Base-by-base conservation (phyloP, 2,888 invertebrate species). In the Hyposoter didymator region DNA sequence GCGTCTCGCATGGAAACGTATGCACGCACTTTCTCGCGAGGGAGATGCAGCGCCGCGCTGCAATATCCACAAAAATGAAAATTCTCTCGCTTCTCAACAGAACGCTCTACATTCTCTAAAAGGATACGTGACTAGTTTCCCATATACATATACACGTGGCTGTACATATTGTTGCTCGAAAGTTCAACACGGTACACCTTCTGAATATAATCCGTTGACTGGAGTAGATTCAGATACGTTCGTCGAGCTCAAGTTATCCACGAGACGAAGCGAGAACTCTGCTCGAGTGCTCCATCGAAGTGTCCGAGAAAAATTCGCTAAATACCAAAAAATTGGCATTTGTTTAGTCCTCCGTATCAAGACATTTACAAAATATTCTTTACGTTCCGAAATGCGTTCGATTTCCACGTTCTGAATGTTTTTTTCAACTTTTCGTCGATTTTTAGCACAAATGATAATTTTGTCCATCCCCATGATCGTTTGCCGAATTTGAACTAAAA, bases 51-150 rank as follows among this genome's bases (percentile, higher is more conserved):
- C 39, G 74, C 70, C 74, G 70, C 82, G 78, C 66, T 28, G 32
- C 32, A 19, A 45, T 64, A 19, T 72, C 28, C 66, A 70, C 69
- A 45, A 66, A 55, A 67, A 72, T 45, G 28, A 28, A 17, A 1
- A 19, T 1, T 19, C 5, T 47, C 35, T 73, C 32, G 45, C 64
- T 17, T 62, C 73, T 69, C 49, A 74, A 62, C 70, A n/a, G n/a
- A 62, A 62, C 35, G 22, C 19, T 62, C 70, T 73, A 82, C 49
- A 62, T 67, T 73, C 67, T 49, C 55, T 70, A 52, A 74, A 59
- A 81, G 78, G 62, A 73, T 84, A 80, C 78, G 84, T 73, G 81
- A 59, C 66, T 73, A 28, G 35, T n/a, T 66, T 76, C 35, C 35
- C 45, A 19, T 12, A 28, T 19, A 55, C 10, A 43, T 35, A 47